Evolutionary conservation across 2,113 vertebrate genomes (phyloP).

Genomic region (Micronycteris hirsuta): DNA sequence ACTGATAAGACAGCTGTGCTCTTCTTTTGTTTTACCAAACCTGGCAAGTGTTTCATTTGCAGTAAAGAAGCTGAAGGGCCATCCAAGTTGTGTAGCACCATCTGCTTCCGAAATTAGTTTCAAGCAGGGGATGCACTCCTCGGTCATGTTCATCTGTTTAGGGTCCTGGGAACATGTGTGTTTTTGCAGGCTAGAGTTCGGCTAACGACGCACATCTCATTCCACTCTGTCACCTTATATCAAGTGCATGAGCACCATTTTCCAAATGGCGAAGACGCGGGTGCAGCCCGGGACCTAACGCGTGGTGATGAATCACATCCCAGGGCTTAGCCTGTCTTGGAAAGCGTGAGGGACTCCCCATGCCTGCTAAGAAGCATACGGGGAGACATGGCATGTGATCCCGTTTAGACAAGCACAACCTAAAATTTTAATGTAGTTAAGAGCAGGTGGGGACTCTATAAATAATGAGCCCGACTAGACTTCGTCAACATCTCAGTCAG

Average conservation of each 20-base stretch:
- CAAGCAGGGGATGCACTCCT: constrained; percentile 75
- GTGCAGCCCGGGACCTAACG: constrained; percentile 36
- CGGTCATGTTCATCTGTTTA: constrained; percentile 58
- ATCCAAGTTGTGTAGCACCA: constrained; percentile 79
- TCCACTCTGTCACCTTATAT: constrained; percentile 33
- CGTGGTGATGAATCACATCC: constrained; percentile 31
- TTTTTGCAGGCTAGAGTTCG: constrained; percentile 52
- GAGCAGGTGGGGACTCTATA: constrained; percentile 29
- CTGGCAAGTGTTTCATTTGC: constrained; percentile 83
- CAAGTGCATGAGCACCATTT: constrained; percentile 11
- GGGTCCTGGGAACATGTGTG: constrained; percentile 54
- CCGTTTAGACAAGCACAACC: constrained; percentile 42
- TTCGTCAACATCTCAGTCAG: constrained; percentile 7
- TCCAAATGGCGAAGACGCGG: not conserved
- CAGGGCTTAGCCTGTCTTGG: constrained; percentile 35
- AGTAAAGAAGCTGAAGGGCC: constrained; percentile 82
- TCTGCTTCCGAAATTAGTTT: constrained; percentile 83
- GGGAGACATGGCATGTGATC: constrained; percentile 24
- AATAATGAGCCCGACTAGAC: constrained; percentile 18
- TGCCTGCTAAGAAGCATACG: constrained; percentile 46
- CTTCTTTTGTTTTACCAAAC: constrained; percentile 80
- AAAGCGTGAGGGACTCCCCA: not conserved
- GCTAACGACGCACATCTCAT: constrained; percentile 41
- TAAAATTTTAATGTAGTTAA: constrained; percentile 54
- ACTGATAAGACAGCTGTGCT: constrained; percentile 80